A percentile compares a stretch with the other conserved stretches of the same genome.
Evolutionary conservation across 1,140 invertebrate genomes (phyloP).

Genomic region (Caenorhabditis brenneri): DNA sequence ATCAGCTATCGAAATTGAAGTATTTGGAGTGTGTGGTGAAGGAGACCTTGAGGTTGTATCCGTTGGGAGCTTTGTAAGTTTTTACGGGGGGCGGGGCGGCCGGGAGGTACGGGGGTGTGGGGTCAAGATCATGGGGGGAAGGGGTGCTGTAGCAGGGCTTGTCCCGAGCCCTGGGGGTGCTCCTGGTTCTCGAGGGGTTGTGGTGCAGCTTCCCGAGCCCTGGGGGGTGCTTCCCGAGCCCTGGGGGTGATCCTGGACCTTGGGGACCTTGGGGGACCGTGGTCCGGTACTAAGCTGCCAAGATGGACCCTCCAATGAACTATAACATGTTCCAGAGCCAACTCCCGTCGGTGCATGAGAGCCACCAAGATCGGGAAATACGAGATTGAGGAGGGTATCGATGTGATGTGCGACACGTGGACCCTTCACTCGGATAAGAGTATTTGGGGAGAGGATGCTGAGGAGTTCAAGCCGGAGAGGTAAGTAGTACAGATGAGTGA

Average conservation of each 20-base stretch:
- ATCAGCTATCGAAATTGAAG: slow-evolving; percentile 62
- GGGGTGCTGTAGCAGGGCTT: too few relatives aligned
- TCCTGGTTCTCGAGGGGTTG: too few relatives aligned
- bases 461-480: slow-evolving; percentile 70
- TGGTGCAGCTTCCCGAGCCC: too few relatives aligned
- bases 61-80: slow-evolving; percentile 64
- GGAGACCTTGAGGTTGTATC: slow-evolving; percentile 64
- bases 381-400: slow-evolving; percentile 61
- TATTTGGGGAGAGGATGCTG: slow-evolving; percentile 66
- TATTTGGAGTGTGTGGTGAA: slow-evolving; percentile 65
- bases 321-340: slow-evolving; percentile 42
- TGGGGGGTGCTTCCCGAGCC: too few relatives aligned
- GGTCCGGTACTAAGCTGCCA: too few relatives aligned
- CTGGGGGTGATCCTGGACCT: too few relatives aligned
- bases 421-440: slow-evolving; percentile 67
- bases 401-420: slow-evolving; percentile 62
- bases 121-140: too few relatives aligned
- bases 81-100: too few relatives aligned
- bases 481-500: too few relatives aligned
- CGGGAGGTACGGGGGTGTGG: too few relatives aligned
- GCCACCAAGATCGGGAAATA: slow-evolving; percentile 61
- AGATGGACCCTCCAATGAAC: background rate
- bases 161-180: too few relatives aligned
- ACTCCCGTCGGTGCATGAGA: slow-evolving; percentile 48
- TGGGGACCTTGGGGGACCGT: too few relatives aligned